These are phyloP conservation scores for Pogonus chalceus DNA, from an alignment of 1,140 invertebrate species.

Conservation along the genomic window DNA sequence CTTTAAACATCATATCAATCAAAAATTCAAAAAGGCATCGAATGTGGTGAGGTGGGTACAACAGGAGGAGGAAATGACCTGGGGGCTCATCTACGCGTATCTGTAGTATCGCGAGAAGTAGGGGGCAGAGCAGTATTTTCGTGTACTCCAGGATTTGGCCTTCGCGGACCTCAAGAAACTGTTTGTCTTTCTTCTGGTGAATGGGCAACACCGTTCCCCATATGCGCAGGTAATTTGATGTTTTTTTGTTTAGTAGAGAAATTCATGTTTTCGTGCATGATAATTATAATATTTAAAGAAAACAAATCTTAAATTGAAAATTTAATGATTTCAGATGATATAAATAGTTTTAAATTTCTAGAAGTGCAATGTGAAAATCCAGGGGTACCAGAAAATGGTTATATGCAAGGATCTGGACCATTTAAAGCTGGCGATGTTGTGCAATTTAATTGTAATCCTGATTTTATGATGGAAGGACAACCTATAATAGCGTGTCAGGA, in stretches of 20 bases:
- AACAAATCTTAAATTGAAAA: no score
- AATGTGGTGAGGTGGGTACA: conserved; percentile 60
- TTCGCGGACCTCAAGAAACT: conserved; percentile 62
- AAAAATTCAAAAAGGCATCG: no score
- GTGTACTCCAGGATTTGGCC: conserved; percentile 66
- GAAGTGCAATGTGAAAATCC: conserved; percentile 68
- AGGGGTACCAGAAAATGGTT: conserved; percentile 61
- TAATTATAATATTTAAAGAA: neutral
- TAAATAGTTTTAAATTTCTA: conserved; percentile 33
- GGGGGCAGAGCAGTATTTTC: conserved; percentile 68
- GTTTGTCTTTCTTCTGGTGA: conserved; percentile 67
- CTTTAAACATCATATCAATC: no score
- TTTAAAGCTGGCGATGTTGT: conserved; percentile 74
- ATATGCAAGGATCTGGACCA: conserved; percentile 57
- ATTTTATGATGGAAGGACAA: conserved; percentile 79
- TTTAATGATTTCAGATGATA: no score
- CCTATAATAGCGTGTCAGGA: conserved; percentile 79
- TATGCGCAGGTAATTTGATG: conserved; percentile 63
- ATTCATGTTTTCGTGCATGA: neutral
- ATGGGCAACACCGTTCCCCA: conserved; percentile 66
- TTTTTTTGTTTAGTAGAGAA: no score
- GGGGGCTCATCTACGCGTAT: conserved; percentile 49
- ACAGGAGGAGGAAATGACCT: conserved; percentile 27
- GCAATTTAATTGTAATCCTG: conserved; percentile 75
- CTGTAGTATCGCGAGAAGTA: conserved; percentile 61